phyloP scores from a whole-genome alignment of 2,797 vertebrate genomes.

The Chromobotia macracanthus region DNA sequence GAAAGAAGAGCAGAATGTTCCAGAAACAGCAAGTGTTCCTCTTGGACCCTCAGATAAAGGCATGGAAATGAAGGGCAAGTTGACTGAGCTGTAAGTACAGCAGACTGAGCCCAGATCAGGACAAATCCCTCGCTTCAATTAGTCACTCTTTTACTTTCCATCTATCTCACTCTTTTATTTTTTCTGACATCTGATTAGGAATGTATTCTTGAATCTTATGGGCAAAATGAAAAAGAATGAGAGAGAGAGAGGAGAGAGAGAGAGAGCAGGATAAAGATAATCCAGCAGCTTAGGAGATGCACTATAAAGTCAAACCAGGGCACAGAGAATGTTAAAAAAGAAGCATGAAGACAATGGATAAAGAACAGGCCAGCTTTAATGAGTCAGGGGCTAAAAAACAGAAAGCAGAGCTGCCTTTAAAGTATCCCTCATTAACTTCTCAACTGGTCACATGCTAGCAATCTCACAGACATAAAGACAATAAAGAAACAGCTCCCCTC shows the following conservation, averaged over 20 bases:
- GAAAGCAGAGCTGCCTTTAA: slow-evolving; percentile 42
- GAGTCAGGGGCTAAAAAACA: slow-evolving; percentile 27
- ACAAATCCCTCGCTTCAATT: slow-evolving; percentile 65
- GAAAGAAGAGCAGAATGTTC: slow-evolving; percentile 53
- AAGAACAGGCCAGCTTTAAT: slow-evolving; percentile 50
- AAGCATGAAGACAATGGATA: slow-evolving; percentile 25
- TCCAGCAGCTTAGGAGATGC: slow-evolving; percentile 60
- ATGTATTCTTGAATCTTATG: slow-evolving; percentile 58
- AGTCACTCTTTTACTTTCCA: slow-evolving; percentile 53
- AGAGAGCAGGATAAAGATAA: slow-evolving; percentile 62
- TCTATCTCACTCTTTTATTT: slow-evolving; percentile 38
- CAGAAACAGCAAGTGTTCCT: slow-evolving; percentile 42
- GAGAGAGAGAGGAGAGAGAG: slow-evolving; percentile 32
- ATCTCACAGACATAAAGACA: slow-evolving; percentile 36
- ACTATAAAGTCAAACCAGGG: slow-evolving; percentile 56
- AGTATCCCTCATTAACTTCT: slow-evolving; percentile 36
- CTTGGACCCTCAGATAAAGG: slow-evolving; percentile 53
- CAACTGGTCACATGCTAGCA: slow-evolving; percentile 30
- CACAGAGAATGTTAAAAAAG: slow-evolving; percentile 44
- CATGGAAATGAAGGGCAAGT: slow-evolving; percentile 59
- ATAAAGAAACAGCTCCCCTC: slow-evolving; percentile 26
- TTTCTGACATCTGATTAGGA: slow-evolving; percentile 63
- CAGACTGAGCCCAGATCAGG: slow-evolving; percentile 59
- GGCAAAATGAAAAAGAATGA: slow-evolving; percentile 52
- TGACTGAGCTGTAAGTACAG: slow-evolving; percentile 56